These are phyloP conservation scores for Propithecus deckenii DNA, from an alignment of 2,797 vertebrate species.

Conservation along the genomic window DNA sequence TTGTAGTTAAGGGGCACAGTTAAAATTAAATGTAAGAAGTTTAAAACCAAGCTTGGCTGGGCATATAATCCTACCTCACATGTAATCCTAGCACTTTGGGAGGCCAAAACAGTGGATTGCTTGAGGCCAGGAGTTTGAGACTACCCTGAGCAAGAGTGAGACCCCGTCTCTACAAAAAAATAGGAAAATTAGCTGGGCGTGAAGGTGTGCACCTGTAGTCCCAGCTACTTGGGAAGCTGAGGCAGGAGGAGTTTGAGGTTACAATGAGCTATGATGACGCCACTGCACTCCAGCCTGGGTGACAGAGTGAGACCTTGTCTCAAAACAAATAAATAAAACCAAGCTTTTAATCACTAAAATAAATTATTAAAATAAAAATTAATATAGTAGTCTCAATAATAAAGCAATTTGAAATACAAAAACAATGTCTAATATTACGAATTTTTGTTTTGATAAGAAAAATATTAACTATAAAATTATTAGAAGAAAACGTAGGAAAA, in stretches of 20 bases:
- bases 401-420: not conserved
- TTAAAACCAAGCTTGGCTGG: not conserved
- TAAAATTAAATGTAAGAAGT: not conserved
- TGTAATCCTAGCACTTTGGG: not conserved
- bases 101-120: not conserved
- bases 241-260: not conserved
- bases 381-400: not conserved
- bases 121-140: not conserved
- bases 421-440: not conserved
- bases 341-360: not conserved
- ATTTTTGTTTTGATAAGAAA: not conserved
- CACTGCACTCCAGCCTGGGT: no score
- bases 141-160: not conserved
- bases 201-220: not conserved
- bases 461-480: not conserved
- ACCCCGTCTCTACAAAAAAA: not conserved
- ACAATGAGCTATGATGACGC: no score
- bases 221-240: not conserved
- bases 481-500: not conserved
- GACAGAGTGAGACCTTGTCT: not conserved
- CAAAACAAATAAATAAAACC: not conserved
- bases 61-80: no score
- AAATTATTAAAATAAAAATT: constrained; percentile 34
- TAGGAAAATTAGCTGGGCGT: no score
- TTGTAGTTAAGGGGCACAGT: not conserved